Evolutionary conservation across 1,140 invertebrate genomes (phyloP), one percentile per base, ranked within the genome.

Genomic region (Atta colombica): DNA sequence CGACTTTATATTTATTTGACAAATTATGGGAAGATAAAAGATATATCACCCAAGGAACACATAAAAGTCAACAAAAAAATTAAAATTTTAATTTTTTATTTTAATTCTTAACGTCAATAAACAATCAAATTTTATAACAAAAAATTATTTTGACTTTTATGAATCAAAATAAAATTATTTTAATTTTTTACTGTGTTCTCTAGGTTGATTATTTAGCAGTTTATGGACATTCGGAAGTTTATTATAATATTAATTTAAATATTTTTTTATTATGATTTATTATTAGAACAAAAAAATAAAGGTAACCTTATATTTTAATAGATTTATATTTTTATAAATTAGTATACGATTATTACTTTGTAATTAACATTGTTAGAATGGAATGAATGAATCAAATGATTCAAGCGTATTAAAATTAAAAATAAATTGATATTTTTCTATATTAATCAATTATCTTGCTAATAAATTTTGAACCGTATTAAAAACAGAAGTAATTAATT

Each of bases 1-100:
- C 69, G 14, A 49, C 28, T 61, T 72, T 35, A 61, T 10, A 71
- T 61, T 61, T 61, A 58, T 14, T 72, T 60, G 35, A 39, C 55
- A 14, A n/a, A 51, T 82, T 60, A 72, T 28, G 31, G 25, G 60
- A 45, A 72, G n/a, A 21, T 55, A 21, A 49, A 49, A 63, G 51
- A 3, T 61, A 31, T 49, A 72, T 35, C 12, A 3, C 35, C 0
- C 35, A 39, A 39, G 35, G 0, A 39, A 39, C 35, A 39, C 35
- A 39, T 39, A 39, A 39, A 39, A 39, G 35, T 39, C 35, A 39
- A 39, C 35, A 39, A 39, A 39, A 39, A 39, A 4, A 39, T 39
- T 5, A 39, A 39, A 39, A 39, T 39, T 35, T 35, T 35, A 39
- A 39, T 35, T 35, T 1, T 39, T 39, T 39, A 39, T 39, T 39